Evolutionary conservation across 2,888 invertebrate species (phyloP).

Genomic region (Subacronicta megacephala): DNA sequence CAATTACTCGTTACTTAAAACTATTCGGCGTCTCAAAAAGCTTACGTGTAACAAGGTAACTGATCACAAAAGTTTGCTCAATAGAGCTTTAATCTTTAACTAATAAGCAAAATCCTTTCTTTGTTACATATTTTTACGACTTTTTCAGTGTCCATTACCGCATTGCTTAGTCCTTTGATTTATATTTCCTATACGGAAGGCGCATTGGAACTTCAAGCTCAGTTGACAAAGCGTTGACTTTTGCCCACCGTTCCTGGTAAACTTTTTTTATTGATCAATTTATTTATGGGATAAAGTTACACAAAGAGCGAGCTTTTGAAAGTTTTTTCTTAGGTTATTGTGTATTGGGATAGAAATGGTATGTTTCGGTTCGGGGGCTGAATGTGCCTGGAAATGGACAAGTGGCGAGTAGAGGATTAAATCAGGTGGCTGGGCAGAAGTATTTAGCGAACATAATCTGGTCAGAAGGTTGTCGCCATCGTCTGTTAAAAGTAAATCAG

Average conservation of each 20-base stretch:
- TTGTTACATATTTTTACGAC: constrained; percentile 36
- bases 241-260: constrained; percentile 14
- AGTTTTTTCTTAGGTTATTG: constrained; percentile 9
- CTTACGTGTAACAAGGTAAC: constrained; percentile 14
- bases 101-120: constrained; percentile 30
- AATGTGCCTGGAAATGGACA: not conserved
- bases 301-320: constrained; percentile 16
- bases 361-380: constrained; percentile 5
- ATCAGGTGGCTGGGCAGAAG: constrained; percentile 17
- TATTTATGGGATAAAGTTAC: constrained; percentile 23
- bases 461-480: constrained; percentile 22
- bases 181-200: not conserved
- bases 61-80: constrained; percentile 32
- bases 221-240: constrained; percentile 16
- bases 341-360: constrained; percentile 14
- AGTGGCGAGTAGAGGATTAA: constrained; percentile 29
- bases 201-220: constrained; percentile 7
- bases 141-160: constrained; percentile 11
- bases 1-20: not conserved
- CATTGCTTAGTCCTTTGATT: not conserved
- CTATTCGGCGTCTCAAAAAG: constrained; percentile 20
- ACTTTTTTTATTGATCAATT: constrained; percentile 28
- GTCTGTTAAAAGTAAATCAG: too few species aligned
- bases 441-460: constrained; percentile 26
- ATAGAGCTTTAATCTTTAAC: constrained; percentile 17